Conservation (phyloP, 2,888 invertebrate species). For the Mylabris sibirica region DNA sequence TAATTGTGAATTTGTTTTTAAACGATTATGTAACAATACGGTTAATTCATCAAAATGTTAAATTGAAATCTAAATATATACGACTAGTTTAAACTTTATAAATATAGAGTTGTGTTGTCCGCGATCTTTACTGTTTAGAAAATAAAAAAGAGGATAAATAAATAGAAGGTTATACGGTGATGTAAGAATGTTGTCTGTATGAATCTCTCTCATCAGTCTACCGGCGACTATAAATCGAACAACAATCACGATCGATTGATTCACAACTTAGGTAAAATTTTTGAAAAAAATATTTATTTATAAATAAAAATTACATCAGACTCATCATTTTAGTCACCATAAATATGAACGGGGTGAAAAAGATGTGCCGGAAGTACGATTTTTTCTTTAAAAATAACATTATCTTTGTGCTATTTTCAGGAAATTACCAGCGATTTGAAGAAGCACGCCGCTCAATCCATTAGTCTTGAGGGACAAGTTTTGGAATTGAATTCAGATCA, state of each 20-base stretch:
- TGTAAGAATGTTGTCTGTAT: not conserved
- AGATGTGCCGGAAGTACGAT: not conserved
- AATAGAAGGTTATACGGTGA: constrained; percentile 1
- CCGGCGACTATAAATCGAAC: not conserved
- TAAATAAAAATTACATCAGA: constrained; percentile 1
- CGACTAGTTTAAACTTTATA: not conserved
- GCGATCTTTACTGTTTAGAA: not conserved
- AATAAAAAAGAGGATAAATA: not conserved
- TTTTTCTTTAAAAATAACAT: not conserved
- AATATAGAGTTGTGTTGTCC: constrained; percentile 1
- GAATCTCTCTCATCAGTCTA: not conserved
- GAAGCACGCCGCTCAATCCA: constrained; percentile 73
- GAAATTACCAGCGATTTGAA: constrained; percentile 74
- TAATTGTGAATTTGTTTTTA: not conserved
- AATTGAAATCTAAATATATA: not conserved
- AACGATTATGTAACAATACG: not conserved
- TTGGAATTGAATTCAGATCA: constrained; percentile 70
- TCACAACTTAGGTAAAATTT: not conserved
- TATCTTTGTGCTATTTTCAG: constrained; percentile 61
- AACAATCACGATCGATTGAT: not conserved
- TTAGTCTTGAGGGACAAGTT: constrained; percentile 70
- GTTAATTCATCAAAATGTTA: constrained; percentile 12
- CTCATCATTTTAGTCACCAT: no score
- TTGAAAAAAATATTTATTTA: not conserved
- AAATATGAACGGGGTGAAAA: no score